Conservation (phyloP, 1,140 invertebrate species). For the Paraescarpia echinospica region DNA sequence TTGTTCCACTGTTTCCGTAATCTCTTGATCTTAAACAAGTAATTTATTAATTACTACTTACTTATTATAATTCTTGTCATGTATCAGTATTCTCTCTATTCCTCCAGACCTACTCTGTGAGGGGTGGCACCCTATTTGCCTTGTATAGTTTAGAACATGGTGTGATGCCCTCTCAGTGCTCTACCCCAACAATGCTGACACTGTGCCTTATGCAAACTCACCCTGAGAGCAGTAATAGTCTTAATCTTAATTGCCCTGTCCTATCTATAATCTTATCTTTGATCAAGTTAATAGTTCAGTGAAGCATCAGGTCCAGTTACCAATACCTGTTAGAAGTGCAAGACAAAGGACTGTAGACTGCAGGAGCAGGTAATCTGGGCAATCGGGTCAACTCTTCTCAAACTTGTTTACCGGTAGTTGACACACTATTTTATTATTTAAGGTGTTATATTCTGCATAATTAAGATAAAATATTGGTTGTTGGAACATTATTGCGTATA, state of each 20-base stretch:
- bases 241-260: background rate
- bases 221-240: background rate
- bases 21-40: too few relatives aligned
- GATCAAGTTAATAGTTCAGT: background rate
- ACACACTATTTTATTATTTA: background rate
- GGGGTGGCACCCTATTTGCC: too few relatives aligned
- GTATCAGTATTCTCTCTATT: too few relatives aligned
- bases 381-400: background rate
- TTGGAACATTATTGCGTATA: too few relatives aligned
- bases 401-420: background rate
- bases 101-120: too few relatives aligned
- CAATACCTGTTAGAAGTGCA: background rate
- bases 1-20: too few relatives aligned
- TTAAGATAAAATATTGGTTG: too few relatives aligned
- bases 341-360: background rate
- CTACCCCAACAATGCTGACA: background rate
- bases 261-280: background rate
- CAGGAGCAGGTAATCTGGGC: background rate
- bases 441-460: background rate
- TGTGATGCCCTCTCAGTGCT: background rate
- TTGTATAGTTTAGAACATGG: too few relatives aligned
- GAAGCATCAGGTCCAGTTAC: background rate
- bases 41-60: too few relatives aligned
- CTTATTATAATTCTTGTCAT: too few relatives aligned
- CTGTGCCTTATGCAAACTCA: background rate